A percentile compares a stretch with the other conserved stretches of the same genome.
Conservation (phyloP, 1,140 invertebrate species). For the Drosophila lini region DNA sequence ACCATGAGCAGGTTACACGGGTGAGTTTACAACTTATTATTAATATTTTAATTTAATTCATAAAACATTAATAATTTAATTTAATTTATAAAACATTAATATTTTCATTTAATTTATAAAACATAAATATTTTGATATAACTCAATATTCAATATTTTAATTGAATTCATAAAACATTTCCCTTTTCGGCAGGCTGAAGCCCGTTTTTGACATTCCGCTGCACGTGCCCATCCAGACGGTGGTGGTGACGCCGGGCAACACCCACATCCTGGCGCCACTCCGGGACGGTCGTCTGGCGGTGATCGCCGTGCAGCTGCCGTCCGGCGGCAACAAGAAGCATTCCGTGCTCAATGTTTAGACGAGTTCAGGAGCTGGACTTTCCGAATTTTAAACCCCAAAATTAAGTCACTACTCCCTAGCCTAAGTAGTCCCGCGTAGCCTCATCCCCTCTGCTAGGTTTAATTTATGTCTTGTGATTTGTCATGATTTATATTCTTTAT, state of each 20-base stretch:
- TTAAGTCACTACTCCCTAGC: constrained; percentile 9
- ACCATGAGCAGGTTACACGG: constrained; percentile 85
- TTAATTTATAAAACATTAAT: too few relatives aligned
- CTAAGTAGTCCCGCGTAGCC: constrained; percentile 10
- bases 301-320: constrained; percentile 83
- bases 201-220: constrained; percentile 86
- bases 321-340: constrained; percentile 74
- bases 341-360: constrained; percentile 81
- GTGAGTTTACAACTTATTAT: constrained; percentile 41
- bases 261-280: constrained; percentile 87
- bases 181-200: constrained; percentile 81
- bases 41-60: not conserved
- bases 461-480: constrained; percentile 44
- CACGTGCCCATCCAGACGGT: constrained; percentile 87
- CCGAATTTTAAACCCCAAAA: constrained; percentile 21
- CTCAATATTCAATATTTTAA: not conserved
- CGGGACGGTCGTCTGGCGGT: constrained; percentile 88
- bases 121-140: not conserved
- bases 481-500: constrained; percentile 16
- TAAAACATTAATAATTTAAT: not conserved
- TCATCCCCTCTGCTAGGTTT: constrained; percentile 5
- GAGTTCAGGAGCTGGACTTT: constrained; percentile 10
- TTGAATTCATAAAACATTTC: not conserved
- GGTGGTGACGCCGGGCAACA: constrained; percentile 86
- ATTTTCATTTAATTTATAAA: not conserved